Conservation (phyloP, 2,888 invertebrate genomes). For the Endotricha flammealis region DNA sequence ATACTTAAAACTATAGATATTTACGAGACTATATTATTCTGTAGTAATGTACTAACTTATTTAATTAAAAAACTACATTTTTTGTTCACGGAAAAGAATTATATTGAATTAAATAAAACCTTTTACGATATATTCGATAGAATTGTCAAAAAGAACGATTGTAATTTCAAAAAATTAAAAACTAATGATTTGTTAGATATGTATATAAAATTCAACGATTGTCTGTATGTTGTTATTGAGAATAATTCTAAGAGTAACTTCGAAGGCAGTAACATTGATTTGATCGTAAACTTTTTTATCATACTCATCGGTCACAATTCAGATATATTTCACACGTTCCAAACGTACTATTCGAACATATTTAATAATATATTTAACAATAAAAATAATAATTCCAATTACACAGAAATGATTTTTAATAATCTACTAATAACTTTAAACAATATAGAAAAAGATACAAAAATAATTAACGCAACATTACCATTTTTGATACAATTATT, state of each 20-base stretch:
- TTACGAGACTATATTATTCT: constrained; percentile 49
- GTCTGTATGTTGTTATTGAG: constrained; percentile 49
- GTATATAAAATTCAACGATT: constrained; percentile 52
- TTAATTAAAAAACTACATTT: constrained; percentile 50
- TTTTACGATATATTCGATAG: constrained; percentile 42
- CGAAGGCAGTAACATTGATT: constrained; percentile 32
- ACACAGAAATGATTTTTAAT: constrained; percentile 37
- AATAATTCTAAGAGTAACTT: constrained; percentile 41
- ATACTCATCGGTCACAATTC: constrained; percentile 38
- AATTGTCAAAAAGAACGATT: constrained; percentile 35
- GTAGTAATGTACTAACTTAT: constrained; percentile 38
- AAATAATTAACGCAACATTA: constrained; percentile 39
- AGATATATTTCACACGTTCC: constrained; percentile 48
- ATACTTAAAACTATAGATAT: constrained; percentile 42
- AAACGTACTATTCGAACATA: constrained; percentile 47
- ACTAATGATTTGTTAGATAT: constrained; percentile 39
- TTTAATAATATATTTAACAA: constrained; percentile 45
- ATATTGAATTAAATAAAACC: constrained; percentile 34
- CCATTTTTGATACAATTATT: constrained; percentile 52
- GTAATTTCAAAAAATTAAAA: constrained; percentile 37
- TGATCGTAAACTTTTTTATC: constrained; percentile 29
- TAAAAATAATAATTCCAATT: constrained; percentile 22
- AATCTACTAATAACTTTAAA: constrained; percentile 38
- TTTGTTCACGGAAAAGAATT: constrained; percentile 37
- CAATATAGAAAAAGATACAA: constrained; percentile 31